Conservation (phyloP, 2,113 vertebrate species). For the Myrmecobius fasciatus region DNA sequence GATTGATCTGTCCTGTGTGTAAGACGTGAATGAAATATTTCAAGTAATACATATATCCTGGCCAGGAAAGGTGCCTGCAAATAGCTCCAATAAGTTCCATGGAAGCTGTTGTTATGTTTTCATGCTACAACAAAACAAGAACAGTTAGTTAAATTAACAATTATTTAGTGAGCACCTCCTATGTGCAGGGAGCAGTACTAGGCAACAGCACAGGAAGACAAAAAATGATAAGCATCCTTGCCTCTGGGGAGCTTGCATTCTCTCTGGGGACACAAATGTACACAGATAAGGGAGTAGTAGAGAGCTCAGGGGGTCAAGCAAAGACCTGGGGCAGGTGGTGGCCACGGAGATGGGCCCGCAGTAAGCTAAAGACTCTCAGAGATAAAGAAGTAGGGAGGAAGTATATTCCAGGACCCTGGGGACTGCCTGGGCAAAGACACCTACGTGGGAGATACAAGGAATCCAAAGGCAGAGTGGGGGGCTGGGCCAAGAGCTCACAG, state of each 20-base stretch:
- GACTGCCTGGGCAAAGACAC: not conserved
- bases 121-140: slow-evolving; percentile 85
- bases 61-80: slow-evolving; percentile 93
- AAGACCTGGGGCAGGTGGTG: no score
- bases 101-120: slow-evolving; percentile 92
- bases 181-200: not conserved
- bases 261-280: not conserved
- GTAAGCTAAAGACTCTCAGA: not conserved
- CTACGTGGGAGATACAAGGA: not conserved
- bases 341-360: no score
- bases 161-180: not conserved
- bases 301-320: not conserved
- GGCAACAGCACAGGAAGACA: not conserved
- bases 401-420: not conserved
- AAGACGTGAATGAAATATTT: slow-evolving; percentile 95
- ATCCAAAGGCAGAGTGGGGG: not conserved
- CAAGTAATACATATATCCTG: slow-evolving; percentile 94
- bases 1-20: slow-evolving; percentile 88
- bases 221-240: not conserved
- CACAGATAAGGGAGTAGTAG: not conserved
- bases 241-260: not conserved
- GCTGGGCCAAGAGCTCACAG: not conserved
- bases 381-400: not conserved
- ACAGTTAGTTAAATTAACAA: not conserved
- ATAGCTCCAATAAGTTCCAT: slow-evolving; percentile 94